Conservation (phyloP, 2,888 invertebrate genomes). For the Leptothorax acervorum region DNA sequence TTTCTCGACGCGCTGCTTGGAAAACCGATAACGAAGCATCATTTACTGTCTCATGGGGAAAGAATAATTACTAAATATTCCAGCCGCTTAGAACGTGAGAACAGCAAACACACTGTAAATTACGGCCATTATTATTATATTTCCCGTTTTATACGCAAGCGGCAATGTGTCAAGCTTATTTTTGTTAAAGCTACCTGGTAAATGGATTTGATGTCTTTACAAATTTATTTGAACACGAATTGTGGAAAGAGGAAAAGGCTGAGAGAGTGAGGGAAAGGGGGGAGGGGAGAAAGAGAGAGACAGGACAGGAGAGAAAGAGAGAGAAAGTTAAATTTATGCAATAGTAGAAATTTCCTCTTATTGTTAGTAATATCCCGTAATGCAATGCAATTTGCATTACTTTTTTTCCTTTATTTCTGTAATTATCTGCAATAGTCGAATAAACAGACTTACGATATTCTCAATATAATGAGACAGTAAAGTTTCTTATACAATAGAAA, state of each 20-base stretch:
- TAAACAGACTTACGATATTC: neutral
- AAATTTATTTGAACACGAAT: conserved; percentile 9
- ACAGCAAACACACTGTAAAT: conserved; percentile 21
- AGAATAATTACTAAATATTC: conserved; percentile 46
- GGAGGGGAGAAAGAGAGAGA: neutral
- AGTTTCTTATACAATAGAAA: neutral
- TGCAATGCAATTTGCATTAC: neutral
- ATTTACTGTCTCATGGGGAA: conserved; percentile 36
- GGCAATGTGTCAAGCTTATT: neutral
- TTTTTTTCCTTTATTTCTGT: neutral
- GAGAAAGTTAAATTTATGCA: neutral
- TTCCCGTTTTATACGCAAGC: neutral
- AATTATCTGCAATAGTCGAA: neutral
- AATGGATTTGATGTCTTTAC: neutral
- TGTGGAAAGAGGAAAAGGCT: neutral
- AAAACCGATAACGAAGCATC: conserved; percentile 54
- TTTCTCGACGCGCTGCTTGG: conserved; percentile 26
- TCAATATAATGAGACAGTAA: neutral
- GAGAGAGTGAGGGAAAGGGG: neutral
- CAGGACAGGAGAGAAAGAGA: neutral
- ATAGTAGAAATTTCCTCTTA: neutral
- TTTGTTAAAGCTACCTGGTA: neutral
- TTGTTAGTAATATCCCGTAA: neutral
- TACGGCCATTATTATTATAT: conserved; percentile 19
- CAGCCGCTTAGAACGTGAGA: conserved; percentile 11